Percentiles rank a stretch among this genome's conserved stretches.
Conservation (phyloP, 2,797 vertebrate genomes). For the Ctenosaura bakeri region DNA sequence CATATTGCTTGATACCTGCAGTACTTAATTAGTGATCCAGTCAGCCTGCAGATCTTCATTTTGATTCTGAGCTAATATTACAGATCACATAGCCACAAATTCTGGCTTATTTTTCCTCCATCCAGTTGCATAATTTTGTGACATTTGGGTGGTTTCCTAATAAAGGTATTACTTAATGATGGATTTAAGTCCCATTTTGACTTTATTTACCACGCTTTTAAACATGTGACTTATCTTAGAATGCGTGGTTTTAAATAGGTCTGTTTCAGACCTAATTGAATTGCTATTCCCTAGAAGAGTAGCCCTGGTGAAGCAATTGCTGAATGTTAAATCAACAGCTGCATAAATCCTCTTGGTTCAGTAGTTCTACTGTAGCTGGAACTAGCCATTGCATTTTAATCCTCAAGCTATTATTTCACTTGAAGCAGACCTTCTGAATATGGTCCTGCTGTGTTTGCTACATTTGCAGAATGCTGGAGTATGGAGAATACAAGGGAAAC, state of each 20-base stretch:
- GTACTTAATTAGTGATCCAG: neutral
- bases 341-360: no score
- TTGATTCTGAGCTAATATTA: neutral
- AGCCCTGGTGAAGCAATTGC: no score
- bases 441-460: neutral
- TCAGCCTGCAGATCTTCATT: neutral
- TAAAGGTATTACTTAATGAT: neutral
- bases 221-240: neutral
- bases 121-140: neutral
- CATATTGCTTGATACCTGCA: neutral
- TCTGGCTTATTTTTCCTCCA: neutral
- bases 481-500: constrained; percentile 91
- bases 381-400: no score
- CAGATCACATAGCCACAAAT: neutral
- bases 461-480: constrained; percentile 90
- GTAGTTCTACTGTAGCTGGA: no score
- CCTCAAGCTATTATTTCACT: constrained; percentile 14
- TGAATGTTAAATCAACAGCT: no score
- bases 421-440: constrained; percentile 33
- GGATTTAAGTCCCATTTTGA: neutral
- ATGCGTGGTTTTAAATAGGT: neutral
- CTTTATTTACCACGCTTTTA: neutral
- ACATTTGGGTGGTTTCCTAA: neutral
- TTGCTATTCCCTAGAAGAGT: no score
- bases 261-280: no score